Evolutionary conservation across 2,113 vertebrate genomes (phyloP).

Genomic region (Apteryx mantelli): DNA sequence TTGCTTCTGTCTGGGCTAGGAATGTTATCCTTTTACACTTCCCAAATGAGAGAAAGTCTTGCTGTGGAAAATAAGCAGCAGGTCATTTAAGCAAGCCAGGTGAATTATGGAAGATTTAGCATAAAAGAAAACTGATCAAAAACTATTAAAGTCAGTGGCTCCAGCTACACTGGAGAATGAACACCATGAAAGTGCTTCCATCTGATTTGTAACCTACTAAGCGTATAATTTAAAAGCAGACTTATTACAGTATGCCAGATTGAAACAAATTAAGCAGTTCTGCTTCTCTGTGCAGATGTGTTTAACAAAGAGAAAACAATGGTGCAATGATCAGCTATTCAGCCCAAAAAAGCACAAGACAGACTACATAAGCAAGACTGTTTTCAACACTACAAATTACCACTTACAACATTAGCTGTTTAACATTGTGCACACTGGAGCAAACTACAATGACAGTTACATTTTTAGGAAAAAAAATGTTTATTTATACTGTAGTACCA

Average conservation of each 20-base stretch:
- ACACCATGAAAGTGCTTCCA: not conserved
- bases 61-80: slow-evolving; percentile 29
- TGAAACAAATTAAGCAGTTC: slow-evolving; percentile 31
- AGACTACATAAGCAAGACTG: slow-evolving; percentile 8
- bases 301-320: slow-evolving; percentile 26
- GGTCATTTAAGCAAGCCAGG: slow-evolving; percentile 24
- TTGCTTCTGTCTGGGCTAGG: slow-evolving; percentile 30
- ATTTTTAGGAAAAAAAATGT: not conserved
- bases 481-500: not conserved
- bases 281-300: not conserved
- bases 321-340: slow-evolving; percentile 11
- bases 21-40: slow-evolving; percentile 38
- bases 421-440: not conserved
- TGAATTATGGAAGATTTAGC: not conserved
- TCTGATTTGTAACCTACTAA: slow-evolving; percentile 34
- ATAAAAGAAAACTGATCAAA: slow-evolving; percentile 20
- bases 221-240: not conserved
- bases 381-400: not conserved
- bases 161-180: not conserved
- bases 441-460: not conserved
- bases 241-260: slow-evolving; percentile 1
- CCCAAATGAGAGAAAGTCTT: slow-evolving; percentile 31
- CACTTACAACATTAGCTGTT: slow-evolving; percentile 6
- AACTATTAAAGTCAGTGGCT: not conserved
- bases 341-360: not conserved